These are phyloP conservation scores for Tor tambroides DNA, from an alignment of 2,113 vertebrate genomes.

Conservation along the genomic window DNA sequence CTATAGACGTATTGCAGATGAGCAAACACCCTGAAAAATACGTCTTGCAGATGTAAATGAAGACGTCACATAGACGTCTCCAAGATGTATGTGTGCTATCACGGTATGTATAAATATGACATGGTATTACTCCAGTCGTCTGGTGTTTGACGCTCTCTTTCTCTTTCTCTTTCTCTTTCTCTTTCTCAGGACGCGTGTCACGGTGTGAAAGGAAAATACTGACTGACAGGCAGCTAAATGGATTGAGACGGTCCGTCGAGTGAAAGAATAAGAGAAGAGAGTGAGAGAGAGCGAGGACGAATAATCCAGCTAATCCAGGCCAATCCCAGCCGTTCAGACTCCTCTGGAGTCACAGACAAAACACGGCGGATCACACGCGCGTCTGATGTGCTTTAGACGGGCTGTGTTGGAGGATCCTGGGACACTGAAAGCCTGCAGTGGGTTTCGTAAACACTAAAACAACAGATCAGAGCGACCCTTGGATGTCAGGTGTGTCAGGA, in stretches of 20 bases:
- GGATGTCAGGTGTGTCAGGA: neutral
- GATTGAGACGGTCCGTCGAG: constrained; percentile 66
- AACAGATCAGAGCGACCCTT: neutral
- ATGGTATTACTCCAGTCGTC: neutral
- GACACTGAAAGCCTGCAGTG: neutral
- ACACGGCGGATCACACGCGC: constrained; percentile 59
- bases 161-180: constrained; percentile 29
- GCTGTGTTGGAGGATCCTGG: neutral
- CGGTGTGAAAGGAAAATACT: constrained; percentile 16
- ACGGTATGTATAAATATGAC: no score
- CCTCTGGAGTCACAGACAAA: constrained; percentile 60
- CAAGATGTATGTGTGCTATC: no score
- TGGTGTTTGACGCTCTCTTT: neutral
- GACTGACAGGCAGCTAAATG: constrained; percentile 63
- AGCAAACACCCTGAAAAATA: no score
- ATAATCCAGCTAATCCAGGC: constrained; percentile 69
- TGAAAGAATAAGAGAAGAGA: constrained; percentile 48
- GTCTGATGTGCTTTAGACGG: neutral
- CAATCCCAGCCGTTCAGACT: constrained; percentile 66
- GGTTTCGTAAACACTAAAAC: neutral
- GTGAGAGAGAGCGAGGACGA: constrained; percentile 62
- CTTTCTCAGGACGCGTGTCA: neutral
- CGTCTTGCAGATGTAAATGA: no score
- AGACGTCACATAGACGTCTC: no score
- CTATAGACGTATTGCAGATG: no score